phyloP scores from a whole-genome alignment of 2,113 vertebrate genomes.

The Carassius auratus region DNA sequence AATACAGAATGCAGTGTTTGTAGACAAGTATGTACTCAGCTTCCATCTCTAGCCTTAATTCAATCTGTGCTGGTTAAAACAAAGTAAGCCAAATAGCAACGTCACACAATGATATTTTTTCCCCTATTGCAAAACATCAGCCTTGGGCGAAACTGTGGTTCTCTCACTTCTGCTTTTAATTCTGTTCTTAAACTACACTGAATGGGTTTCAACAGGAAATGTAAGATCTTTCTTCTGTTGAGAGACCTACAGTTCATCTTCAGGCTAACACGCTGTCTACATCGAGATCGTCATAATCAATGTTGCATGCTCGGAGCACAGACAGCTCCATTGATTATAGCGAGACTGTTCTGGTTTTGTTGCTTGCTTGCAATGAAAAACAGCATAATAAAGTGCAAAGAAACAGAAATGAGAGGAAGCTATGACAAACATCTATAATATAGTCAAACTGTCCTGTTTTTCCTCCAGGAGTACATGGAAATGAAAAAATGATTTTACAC shows the following conservation, averaged over 20 bases:
- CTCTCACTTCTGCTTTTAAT: slow-evolving; percentile 10
- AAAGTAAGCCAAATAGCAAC: neutral
- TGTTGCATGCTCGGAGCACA: neutral
- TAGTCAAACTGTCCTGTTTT: neutral
- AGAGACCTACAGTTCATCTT: slow-evolving; percentile 6
- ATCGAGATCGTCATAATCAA: neutral
- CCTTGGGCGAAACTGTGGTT: neutral
- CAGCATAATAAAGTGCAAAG: neutral
- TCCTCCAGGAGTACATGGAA: neutral
- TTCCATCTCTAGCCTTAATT: slow-evolving; percentile 12
- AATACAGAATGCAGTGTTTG: neutral
- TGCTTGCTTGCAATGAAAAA: neutral
- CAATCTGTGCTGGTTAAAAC: neutral
- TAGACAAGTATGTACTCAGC: neutral
- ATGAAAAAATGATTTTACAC: slow-evolving; percentile 1
- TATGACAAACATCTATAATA: slow-evolving; percentile 13
- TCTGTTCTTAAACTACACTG: neutral
- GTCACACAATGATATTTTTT: neutral
- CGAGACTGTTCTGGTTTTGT: neutral
- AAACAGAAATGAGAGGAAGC: slow-evolving; percentile 16
- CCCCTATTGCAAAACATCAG: slow-evolving; percentile 8
- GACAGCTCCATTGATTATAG: slow-evolving; percentile 22
- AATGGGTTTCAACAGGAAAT: neutral
- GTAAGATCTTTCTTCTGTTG: neutral
- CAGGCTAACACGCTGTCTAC: slow-evolving; percentile 27